These are phyloP conservation scores for Philopedon plagiatum DNA, from an alignment of 2,888 invertebrate species.

Conservation along the genomic window DNA sequence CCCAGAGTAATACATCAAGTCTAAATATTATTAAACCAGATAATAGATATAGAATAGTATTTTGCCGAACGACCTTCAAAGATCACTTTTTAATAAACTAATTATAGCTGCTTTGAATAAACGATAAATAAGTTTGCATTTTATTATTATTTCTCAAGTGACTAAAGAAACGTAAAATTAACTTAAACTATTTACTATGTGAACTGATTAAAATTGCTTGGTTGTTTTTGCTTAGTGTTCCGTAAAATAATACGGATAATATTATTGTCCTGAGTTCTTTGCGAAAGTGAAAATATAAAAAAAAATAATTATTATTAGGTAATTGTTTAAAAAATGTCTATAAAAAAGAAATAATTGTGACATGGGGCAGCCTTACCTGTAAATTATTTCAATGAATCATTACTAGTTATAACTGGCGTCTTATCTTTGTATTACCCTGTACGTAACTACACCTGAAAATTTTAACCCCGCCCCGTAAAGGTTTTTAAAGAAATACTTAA, in stretches of 20 bases:
- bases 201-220: slow-evolving; percentile 22
- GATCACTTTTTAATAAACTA: slow-evolving; percentile 34
- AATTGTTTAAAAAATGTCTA: too few species aligned
- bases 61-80: slow-evolving; percentile 29
- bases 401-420: too few species aligned
- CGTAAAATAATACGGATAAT: background rate
- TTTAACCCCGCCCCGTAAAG: too few species aligned
- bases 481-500: too few species aligned
- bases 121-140: slow-evolving; percentile 21
- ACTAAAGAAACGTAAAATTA: slow-evolving; percentile 7
- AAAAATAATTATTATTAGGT: too few species aligned
- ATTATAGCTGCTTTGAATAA: slow-evolving; percentile 23
- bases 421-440: too few species aligned
- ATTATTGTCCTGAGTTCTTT: slow-evolving; percentile 19
- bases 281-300: background rate
- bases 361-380: too few species aligned
- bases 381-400: too few species aligned
- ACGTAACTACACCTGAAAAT: too few species aligned
- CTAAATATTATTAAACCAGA: slow-evolving; percentile 2
- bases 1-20: background rate
- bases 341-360: too few species aligned
- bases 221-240: slow-evolving; percentile 25
- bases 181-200: background rate
- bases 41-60: slow-evolving; percentile 22
- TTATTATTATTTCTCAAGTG: slow-evolving; percentile 8